Evolutionary conservation across 2,888 invertebrate species (phyloP).

Genomic region (Arrhopalites spinosus): DNA sequence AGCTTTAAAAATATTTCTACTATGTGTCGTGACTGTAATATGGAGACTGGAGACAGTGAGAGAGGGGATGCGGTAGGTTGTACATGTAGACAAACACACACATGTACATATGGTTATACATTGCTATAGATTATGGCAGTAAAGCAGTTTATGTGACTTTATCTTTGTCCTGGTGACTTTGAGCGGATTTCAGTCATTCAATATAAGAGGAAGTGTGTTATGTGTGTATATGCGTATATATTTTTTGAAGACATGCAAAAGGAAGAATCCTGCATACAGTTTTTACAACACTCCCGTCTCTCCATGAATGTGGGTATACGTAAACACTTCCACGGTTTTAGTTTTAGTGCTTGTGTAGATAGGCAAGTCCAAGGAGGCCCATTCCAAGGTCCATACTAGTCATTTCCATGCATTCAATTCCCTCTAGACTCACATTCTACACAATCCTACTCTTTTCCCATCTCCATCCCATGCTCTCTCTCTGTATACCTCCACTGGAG

Average conservation of each 20-base stretch:
- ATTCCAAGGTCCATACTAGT: slow-evolving; percentile 24
- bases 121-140: slow-evolving; percentile 50
- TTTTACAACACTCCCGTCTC: background rate
- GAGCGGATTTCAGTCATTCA: slow-evolving; percentile 48
- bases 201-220: slow-evolving; percentile 1
- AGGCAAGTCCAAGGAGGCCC: slow-evolving; percentile 28
- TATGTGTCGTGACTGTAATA: background rate
- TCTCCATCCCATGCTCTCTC: background rate
- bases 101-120: slow-evolving; percentile 35
- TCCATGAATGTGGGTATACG: slow-evolving; percentile 1
- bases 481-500: background rate
- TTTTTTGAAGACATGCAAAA: background rate
- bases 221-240: background rate
- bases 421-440: background rate
- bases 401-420: background rate
- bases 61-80: background rate
- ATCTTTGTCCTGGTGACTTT: slow-evolving; percentile 49
- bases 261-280: background rate
- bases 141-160: slow-evolving; percentile 52
- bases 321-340: slow-evolving; percentile 21
- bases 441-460: background rate
- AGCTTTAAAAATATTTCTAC: background rate
- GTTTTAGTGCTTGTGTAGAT: slow-evolving; percentile 18
- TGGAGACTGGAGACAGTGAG: background rate
- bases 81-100: background rate